Evolutionary conservation across 2,888 invertebrate genomes (phyloP), one percentile per base, ranked within the genome.

Genomic region (Hyalella azteca): DNA sequence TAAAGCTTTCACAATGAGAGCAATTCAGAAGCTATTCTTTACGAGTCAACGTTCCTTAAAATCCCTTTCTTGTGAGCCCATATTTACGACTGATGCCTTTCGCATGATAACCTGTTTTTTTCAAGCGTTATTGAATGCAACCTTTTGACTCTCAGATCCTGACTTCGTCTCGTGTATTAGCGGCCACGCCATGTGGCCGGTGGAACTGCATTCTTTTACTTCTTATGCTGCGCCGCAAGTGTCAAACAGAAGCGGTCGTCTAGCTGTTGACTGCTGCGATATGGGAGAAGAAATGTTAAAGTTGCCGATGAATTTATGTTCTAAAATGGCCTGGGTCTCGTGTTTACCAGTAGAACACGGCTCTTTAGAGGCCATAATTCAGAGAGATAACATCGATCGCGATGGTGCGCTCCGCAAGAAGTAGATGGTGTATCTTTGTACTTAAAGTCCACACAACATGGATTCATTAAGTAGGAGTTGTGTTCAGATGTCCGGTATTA

Each of bases 191-290:
- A 36, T 36, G 60, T 32, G 36, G 19, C 60, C 19, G 13, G 60
- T 32, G 29, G 19, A 36, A 36, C 60, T 60, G 60, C 60, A 60
- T 60, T 60, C 60, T 36, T 11, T 36, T 32, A 11, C 60, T 60
- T 60, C 36, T 60, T n/a, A n/a, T 60, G 60, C 22, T 15, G 15
- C 4, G 36, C 36, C 5, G 19, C 36, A 36, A 60, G 60, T 60
- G 60, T 29, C 60, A 60, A 60, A 60, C 60, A 60, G 60, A 60
- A 60, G 60, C 60, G 32, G 29, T 60, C n/a, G n/a, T n/a, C n/a
- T n/a, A n/a, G n/a, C n/a, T 36, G 60, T 36, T 36, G 60, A 60
- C 36, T 36, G 36, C 32, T 19, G 60, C 36, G 60, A 60, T 60
- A 5, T 29, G 36, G 60, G 32, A 29, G 32, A n/a, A n/a, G n/a